Base-by-base conservation (phyloP, 1,140 invertebrate genomes). In the Diabrotica virgifera region DNA sequence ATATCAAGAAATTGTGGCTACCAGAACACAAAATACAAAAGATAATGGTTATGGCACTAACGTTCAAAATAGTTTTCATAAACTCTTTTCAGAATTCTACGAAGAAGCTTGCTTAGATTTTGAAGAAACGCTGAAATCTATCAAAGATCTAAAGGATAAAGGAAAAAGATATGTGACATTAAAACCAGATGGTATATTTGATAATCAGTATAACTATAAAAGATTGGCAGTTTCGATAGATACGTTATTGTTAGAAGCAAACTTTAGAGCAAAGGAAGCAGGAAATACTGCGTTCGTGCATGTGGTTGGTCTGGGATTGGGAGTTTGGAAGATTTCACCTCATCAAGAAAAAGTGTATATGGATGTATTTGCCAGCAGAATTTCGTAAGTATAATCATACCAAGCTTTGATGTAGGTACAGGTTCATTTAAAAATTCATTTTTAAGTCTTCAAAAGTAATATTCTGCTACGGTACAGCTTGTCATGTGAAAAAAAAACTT, bases 281-380 rank as follows among this genome's bases (percentile, higher is more conserved):
- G 67, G 63, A 24, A 79, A 64, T 46, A 68, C 62, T 14, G 76
- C 73, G 0, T 78, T 73, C 64, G 62, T 80, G 36, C 73, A 79
- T 68, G 66, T 82, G 56, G 77, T 82, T 54, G 81, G 81, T 10
- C 77, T 78, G 59, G 82, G 82, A 68, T 70, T 84, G 11, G 82
- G 82, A 5, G 82, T 83, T 6, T 84, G 82, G 82, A 81, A 72
- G 67, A 75, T 78, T 64, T 80, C 79, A 0, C 53, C 58, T 4
- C 82, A 83, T 63, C 82, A 84, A 72, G 62, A 73, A 2, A 77
- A 81, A 38, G 74, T 83, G 1, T 84, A 80, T 64, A 70, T 83
- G 10, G 72, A 82, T 7, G 78, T 78, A 36, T 82, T 82, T 59
- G 57, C 79, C n/a, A 77, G 80, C 53, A 62, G 81, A 54, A 75